These are phyloP conservation scores for Pachypeltis micranthus DNA, from an alignment of 1,140 invertebrate species.

Conservation along the genomic window DNA sequence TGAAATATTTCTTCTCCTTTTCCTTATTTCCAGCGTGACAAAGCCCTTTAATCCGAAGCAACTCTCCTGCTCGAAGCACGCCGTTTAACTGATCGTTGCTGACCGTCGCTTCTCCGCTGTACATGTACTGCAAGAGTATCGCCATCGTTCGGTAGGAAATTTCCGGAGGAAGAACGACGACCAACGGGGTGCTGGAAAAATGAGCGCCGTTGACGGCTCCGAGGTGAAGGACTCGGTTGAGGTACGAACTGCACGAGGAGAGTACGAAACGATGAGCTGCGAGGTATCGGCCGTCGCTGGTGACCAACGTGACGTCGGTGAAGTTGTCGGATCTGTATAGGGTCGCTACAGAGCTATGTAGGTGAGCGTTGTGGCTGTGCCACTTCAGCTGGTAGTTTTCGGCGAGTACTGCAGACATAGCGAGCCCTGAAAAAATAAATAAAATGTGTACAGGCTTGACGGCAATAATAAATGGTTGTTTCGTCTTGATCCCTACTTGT, in stretches of 20 bases:
- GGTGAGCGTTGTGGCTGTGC: slow-evolving; percentile 66
- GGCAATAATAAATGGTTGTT: too few species aligned
- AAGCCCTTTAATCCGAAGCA: slow-evolving; percentile 49
- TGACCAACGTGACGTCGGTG: slow-evolving; percentile 71
- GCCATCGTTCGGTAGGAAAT: slow-evolving; percentile 64
- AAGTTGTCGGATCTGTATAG: slow-evolving; percentile 66
- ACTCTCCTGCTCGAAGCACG: slow-evolving; percentile 64
- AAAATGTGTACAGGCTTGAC: too few species aligned
- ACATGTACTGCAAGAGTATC: slow-evolving; percentile 76
- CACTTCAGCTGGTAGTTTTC: slow-evolving; percentile 78
- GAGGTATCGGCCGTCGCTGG: slow-evolving; percentile 65
- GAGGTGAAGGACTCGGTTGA: slow-evolving; percentile 43
- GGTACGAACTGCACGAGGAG: slow-evolving; percentile 58
- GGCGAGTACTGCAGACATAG: slow-evolving; percentile 28
- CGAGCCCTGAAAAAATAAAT: slow-evolving; percentile 10
- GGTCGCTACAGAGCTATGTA: slow-evolving; percentile 66
- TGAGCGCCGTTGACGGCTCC: slow-evolving; percentile 42
- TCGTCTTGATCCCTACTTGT: too few species aligned
- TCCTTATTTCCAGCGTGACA: slow-evolving; percentile 19
- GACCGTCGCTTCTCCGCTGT: slow-evolving; percentile 71
- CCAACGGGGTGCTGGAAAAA: slow-evolving; percentile 43
- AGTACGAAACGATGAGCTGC: slow-evolving; percentile 76
- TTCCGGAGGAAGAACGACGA: slow-evolving; percentile 67
- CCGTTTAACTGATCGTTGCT: slow-evolving; percentile 68
- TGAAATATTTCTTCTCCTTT: slow-evolving; percentile 17